These are phyloP conservation scores for Trachurus trachurus DNA, from an alignment of 2,797 vertebrate species.

Conservation along the genomic window DNA sequence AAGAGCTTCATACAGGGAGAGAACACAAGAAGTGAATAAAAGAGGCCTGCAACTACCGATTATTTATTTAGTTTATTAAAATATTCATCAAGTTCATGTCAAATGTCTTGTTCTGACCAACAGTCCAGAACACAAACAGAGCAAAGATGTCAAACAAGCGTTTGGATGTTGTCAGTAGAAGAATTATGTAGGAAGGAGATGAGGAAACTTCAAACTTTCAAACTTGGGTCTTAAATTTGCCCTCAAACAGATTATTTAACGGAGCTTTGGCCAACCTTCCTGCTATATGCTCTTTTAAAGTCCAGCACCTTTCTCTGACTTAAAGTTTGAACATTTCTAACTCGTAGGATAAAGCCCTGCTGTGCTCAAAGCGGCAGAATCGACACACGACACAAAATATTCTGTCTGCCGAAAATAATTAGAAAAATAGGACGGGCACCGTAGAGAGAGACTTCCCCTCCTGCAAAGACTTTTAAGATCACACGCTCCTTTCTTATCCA, in stretches of 20 bases:
- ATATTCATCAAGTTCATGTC: background rate
- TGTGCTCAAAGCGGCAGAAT: conserved; percentile 18
- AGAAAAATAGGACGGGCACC: background rate
- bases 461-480: background rate
- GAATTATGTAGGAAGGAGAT: background rate
- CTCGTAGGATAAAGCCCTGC: conserved; percentile 11
- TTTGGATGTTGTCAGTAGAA: background rate
- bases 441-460: background rate
- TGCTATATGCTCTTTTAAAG: conserved; percentile 43
- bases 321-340: conserved; percentile 21
- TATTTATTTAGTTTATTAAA: background rate
- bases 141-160: background rate
- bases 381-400: conserved; percentile 14
- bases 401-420: conserved; percentile 12
- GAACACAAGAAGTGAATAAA: background rate
- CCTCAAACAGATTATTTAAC: conserved; percentile 13
- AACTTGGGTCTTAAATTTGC: background rate
- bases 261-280: background rate
- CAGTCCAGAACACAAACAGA: background rate
- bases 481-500: conserved; percentile 23
- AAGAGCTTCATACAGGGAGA: background rate
- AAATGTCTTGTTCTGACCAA: background rate
- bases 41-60: background rate
- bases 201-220: background rate
- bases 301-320: background rate